Conservation (phyloP, 2,888 invertebrate genomes). For the Terebella lapidaria region DNA sequence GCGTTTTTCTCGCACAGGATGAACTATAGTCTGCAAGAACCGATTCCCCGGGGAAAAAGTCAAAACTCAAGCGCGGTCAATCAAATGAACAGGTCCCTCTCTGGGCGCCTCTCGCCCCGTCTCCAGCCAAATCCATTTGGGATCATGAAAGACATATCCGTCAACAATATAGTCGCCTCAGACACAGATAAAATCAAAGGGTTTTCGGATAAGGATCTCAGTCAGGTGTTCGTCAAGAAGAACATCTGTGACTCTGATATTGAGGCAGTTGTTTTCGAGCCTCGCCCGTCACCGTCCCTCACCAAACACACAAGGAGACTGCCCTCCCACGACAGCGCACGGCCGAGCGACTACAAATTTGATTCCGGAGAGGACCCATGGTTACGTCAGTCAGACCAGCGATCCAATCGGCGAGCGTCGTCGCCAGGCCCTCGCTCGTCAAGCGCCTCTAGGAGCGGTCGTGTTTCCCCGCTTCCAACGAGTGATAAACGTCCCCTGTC, state of each 20-base stretch:
- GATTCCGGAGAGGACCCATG: neutral
- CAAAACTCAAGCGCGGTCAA: neutral
- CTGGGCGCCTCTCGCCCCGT: neutral
- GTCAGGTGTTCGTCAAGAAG: conserved; percentile 19
- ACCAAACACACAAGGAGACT: neutral
- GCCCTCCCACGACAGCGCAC: neutral
- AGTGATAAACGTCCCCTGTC: neutral
- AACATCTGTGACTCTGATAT: neutral
- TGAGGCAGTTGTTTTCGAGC: conserved; percentile 16
- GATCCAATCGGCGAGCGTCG: neutral
- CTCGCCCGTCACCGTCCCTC: conserved; percentile 7
- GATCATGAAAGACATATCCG: conserved; percentile 48
- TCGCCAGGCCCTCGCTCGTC: neutral
- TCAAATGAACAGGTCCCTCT: neutral
- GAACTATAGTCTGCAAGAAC: neutral
- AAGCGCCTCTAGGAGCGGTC: neutral
- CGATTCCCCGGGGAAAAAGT: neutral
- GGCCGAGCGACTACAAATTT: neutral
- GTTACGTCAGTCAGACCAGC: neutral
- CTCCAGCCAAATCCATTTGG: conserved; percentile 34
- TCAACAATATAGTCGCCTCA: conserved; percentile 42
- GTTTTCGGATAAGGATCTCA: conserved; percentile 34
- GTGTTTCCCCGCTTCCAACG: neutral
- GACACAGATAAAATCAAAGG: conserved; percentile 45
- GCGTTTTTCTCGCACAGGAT: neutral